Conservation (phyloP, 2,797 vertebrate genomes). For the Botia kubotai region DNA sequence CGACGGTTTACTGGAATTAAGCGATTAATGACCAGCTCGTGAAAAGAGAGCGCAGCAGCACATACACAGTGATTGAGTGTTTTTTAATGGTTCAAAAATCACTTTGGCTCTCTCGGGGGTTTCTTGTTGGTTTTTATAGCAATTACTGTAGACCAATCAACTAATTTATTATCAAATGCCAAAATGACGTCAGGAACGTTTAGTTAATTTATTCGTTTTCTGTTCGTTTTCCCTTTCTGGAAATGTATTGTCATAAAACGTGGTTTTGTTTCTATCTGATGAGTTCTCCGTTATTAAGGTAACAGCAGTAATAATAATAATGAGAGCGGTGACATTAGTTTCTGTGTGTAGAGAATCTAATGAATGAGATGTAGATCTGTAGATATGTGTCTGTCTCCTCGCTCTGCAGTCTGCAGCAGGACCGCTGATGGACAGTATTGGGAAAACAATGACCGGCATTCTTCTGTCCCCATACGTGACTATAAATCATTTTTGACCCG, state of each 20-base stretch:
- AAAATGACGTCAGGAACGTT: constrained; percentile 51
- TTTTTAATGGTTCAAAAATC: constrained; percentile 79
- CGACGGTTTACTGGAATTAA: constrained; percentile 97
- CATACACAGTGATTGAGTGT: constrained; percentile 86
- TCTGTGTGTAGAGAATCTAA: too few relatives aligned
- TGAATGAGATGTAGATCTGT: background rate
- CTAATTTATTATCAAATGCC: constrained; percentile 78
- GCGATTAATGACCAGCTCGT: constrained; percentile 94
- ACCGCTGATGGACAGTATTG: constrained; percentile 28
- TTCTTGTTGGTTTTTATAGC: constrained; percentile 66
- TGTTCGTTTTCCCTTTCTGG: background rate
- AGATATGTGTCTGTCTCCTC: background rate
- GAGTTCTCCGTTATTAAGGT: background rate
- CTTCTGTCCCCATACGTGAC: constrained; percentile 47
- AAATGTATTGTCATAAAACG: background rate
- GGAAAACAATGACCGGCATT: constrained; percentile 56
- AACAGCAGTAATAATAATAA: background rate
- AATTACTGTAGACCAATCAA: constrained; percentile 77
- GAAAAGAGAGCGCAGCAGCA: constrained; percentile 84
- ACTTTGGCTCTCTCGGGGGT: constrained; percentile 54
- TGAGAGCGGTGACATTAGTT: background rate
- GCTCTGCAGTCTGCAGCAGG: constrained; percentile 7
- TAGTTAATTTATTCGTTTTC: background rate
- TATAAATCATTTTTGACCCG: constrained; percentile 63
- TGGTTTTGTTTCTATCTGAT: background rate